A percentile compares a stretch with the other conserved stretches of the same genome.
Evolutionary conservation across 2,888 invertebrate species (phyloP).

Genomic region (Caenorhabditis plicata): DNA sequence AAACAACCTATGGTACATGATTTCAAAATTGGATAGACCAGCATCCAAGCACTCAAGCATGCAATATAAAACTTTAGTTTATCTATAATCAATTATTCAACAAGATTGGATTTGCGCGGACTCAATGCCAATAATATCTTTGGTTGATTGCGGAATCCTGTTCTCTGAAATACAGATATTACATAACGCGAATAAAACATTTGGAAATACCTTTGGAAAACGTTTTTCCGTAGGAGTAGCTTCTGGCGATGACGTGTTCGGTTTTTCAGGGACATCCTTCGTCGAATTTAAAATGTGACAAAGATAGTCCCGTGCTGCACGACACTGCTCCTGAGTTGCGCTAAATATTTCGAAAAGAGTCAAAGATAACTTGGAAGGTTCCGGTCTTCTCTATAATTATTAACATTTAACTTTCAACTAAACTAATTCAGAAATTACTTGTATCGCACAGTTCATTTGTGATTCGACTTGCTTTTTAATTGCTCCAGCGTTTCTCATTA

Average conservation of each 20-base stretch:
- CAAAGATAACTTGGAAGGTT: slow-evolving; percentile 28
- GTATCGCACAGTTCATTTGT: slow-evolving; percentile 22
- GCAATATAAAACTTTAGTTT: no score
- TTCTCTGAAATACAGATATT: slow-evolving; percentile 11
- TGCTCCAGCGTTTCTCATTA: slow-evolving; percentile 15
- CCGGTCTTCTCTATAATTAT: no score
- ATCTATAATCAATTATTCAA: no score
- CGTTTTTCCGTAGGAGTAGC: slow-evolving; percentile 14
- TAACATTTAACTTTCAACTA: no score
- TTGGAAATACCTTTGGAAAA: no score
- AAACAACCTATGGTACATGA: no score
- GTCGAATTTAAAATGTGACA: slow-evolving; percentile 3
- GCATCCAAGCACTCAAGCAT: no score
- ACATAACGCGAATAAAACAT: no score
- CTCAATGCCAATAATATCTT: slow-evolving; percentile 25
- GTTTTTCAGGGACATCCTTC: no score
- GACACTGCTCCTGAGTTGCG: slow-evolving; percentile 13
- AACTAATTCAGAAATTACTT: no score
- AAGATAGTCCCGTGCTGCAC: slow-evolving; percentile 10
- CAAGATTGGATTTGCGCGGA: slow-evolving; percentile 13
- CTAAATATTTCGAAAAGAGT: slow-evolving; percentile 21
- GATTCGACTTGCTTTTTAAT: slow-evolving; percentile 28
- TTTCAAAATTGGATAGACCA: no score
- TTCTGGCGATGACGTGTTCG: no score
- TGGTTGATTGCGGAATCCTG: slow-evolving; percentile 27